Evolutionary conservation across 2,888 invertebrate genomes (phyloP).

Genomic region (Ceramica pisi): DNA sequence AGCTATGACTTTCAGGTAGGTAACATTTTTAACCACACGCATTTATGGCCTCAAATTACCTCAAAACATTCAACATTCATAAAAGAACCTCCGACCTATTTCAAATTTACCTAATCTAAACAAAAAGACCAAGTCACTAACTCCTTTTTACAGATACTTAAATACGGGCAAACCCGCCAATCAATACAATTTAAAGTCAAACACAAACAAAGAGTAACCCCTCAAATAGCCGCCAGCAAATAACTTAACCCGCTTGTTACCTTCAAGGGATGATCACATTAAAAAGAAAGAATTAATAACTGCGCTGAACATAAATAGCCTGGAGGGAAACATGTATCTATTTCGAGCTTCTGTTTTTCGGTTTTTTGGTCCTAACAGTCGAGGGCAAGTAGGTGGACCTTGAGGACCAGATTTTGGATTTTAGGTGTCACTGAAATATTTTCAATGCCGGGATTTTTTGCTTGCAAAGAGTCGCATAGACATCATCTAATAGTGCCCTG

Average conservation of each 20-base stretch:
- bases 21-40: too few species aligned
- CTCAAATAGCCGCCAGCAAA: conserved; percentile 47
- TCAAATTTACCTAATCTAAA: neutral
- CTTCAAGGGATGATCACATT: conserved; percentile 49
- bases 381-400: neutral
- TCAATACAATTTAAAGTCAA: conserved; percentile 46
- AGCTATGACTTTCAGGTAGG: too few species aligned
- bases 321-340: conserved; percentile 46
- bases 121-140: conserved; percentile 16
- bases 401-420: conserved; percentile 3
- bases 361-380: conserved; percentile 14
- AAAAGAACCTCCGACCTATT: neutral
- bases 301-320: conserved; percentile 46
- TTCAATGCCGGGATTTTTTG: neutral
- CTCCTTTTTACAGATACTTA: conserved; percentile 10
- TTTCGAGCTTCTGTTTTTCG: conserved; percentile 32
- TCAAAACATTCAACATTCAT: neutral
- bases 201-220: conserved; percentile 44
- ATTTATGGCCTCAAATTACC: neutral
- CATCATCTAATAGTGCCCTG: too few species aligned
- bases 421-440: too few species aligned
- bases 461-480: too few species aligned
- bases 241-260: conserved; percentile 55
- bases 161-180: conserved; percentile 40
- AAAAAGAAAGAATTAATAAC: conserved; percentile 56